A percentile compares a stretch with the other conserved stretches of the same genome.
Evolutionary conservation across 2,888 invertebrate species (phyloP).

Genomic region (Lepidochrysops patricia): DNA sequence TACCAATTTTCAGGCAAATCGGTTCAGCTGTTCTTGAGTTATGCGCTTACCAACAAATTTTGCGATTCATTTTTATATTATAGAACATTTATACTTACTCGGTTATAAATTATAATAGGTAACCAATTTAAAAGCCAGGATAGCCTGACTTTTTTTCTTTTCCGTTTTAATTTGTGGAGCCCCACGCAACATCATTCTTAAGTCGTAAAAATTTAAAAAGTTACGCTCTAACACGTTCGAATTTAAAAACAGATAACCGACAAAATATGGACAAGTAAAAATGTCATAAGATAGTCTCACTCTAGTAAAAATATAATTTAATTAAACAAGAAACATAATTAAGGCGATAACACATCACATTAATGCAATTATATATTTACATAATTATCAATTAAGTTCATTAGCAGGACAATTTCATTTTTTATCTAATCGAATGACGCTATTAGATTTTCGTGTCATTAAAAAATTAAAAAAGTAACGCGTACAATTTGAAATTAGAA

Average conservation of each 20-base stretch:
- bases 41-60: too few relatives aligned
- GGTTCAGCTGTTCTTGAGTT: too few relatives aligned
- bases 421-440: neutral
- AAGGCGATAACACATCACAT: neutral
- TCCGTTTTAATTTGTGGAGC: too few relatives aligned
- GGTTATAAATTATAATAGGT: too few relatives aligned
- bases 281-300: neutral
- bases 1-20: too few relatives aligned
- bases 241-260: neutral
- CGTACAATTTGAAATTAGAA: neutral
- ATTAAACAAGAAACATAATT: neutral
- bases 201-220: neutral
- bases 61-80: too few relatives aligned
- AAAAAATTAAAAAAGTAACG: neutral
- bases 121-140: too few relatives aligned
- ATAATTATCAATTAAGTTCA: slow-evolving; percentile 11
- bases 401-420: neutral
- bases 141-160: too few relatives aligned
- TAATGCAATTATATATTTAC: neutral
- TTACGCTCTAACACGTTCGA: neutral
- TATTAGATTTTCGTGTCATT: neutral
- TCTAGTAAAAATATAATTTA: slow-evolving; percentile 3
- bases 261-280: slow-evolving; percentile 1
- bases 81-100: too few relatives aligned
- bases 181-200: neutral